Percentiles rank a stretch among this genome's conserved stretches.
Evolutionary conservation across 92 coral and sea anemone genomes (phyloP).

Genomic region (Paramuricea clavata): DNA sequence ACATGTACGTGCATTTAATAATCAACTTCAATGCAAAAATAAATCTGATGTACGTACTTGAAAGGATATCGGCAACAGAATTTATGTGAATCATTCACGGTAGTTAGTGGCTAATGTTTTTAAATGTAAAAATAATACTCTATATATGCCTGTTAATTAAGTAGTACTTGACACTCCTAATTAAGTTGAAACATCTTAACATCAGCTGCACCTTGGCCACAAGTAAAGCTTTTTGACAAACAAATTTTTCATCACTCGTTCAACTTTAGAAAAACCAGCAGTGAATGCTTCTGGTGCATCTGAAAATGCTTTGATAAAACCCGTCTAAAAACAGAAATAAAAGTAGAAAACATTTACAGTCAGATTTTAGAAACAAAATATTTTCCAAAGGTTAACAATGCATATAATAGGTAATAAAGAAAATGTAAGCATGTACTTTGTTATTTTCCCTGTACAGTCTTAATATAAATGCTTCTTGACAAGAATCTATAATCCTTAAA

Average conservation of each 20-base stretch:
- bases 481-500: constrained; percentile 94
- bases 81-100: too few species aligned
- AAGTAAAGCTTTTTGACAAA: constrained; percentile 89
- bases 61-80: too few species aligned
- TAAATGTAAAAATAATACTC: too few species aligned
- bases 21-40: not conserved
- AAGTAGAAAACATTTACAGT: not conserved
- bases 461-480: constrained; percentile 96
- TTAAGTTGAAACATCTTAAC: not conserved
- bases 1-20: not conserved
- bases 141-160: too few species aligned
- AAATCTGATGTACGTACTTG: too few species aligned
- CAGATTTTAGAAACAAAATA: not conserved
- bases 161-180: too few species aligned
- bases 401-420: too few species aligned
- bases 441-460: constrained; percentile 92
- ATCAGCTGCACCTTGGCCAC: constrained; percentile 90
- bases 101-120: too few species aligned
- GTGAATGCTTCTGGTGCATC: constrained; percentile 90
- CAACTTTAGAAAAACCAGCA: constrained; percentile 88
- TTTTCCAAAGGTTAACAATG: too few species aligned
- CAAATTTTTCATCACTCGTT: constrained; percentile 95
- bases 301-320: constrained; percentile 93
- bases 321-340: constrained; percentile 67
- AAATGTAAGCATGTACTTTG: constrained; percentile 67